Percentiles rank a stretch among this genome's conserved stretches.
phyloP scores from a whole-genome alignment of 2,113 vertebrate genomes.

The Stercorarius parasiticus region DNA sequence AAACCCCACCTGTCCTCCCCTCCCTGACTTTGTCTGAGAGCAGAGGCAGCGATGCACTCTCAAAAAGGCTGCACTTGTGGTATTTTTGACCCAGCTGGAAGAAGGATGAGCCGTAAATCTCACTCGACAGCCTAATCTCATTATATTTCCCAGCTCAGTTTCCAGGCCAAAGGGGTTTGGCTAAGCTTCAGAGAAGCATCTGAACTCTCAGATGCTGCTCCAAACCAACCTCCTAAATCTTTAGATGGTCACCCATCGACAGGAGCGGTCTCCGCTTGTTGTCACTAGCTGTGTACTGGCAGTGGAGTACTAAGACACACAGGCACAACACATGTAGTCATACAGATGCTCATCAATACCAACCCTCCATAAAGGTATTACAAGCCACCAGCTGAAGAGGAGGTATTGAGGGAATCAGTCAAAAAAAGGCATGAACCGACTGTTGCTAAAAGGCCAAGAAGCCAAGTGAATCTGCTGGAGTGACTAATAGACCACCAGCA shows the following conservation, averaged over 20 bases:
- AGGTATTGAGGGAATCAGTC: background rate
- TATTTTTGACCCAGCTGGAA: slow-evolving; percentile 56
- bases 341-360: background rate
- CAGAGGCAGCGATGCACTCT: background rate
- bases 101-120: slow-evolving; percentile 44
- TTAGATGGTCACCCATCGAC: background rate
- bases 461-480: background rate
- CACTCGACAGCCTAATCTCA: slow-evolving; percentile 43
- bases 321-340: background rate
- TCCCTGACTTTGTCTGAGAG: background rate
- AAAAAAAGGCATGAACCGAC: background rate
- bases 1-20: background rate
- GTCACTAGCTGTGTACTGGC: background rate
- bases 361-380: background rate
- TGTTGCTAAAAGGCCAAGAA: background rate
- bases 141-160: slow-evolving; percentile 37
- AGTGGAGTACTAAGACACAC: background rate
- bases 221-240: slow-evolving; percentile 42
- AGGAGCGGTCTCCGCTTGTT: background rate
- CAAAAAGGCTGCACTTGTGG: background rate
- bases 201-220: slow-evolving; percentile 43
- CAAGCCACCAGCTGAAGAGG: background rate
- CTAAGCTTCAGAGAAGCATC: slow-evolving; percentile 58
- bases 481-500: background rate
- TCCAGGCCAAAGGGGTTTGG: slow-evolving; percentile 57